These are phyloP conservation scores for Neodiprion virginianus DNA, from an alignment of 1,140 invertebrate species.

Conservation along the genomic window DNA sequence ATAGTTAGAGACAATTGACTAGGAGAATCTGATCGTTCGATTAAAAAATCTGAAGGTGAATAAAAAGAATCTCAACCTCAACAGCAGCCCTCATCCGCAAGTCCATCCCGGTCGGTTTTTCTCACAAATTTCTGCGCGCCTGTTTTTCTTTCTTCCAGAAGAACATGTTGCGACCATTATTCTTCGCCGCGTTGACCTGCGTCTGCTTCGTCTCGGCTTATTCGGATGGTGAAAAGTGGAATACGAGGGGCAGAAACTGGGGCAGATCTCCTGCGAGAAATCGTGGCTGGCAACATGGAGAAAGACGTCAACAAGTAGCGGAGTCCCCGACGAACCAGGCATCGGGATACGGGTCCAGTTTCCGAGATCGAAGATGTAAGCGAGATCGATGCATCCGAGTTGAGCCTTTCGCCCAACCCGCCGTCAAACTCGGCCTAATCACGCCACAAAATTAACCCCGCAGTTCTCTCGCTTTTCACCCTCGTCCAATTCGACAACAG, in stretches of 20 bases:
- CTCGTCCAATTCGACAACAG: slow-evolving; percentile 76
- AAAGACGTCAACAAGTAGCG: background rate
- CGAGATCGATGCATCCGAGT: background rate
- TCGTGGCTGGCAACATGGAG: background rate
- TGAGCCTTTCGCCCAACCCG: too few relatives aligned
- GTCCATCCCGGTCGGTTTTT: too few relatives aligned
- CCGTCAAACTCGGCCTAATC: too few relatives aligned
- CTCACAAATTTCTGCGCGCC: background rate
- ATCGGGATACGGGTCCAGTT: background rate
- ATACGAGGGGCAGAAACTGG: background rate
- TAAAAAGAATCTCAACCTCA: too few relatives aligned
- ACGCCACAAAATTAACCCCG: slow-evolving; percentile 16
- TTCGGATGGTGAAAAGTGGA: background rate
- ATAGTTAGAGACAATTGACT: background rate
- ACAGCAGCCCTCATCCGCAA: too few relatives aligned
- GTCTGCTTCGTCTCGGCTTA: background rate
- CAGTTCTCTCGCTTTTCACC: slow-evolving; percentile 78
- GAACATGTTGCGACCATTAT: background rate
- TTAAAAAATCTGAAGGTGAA: background rate
- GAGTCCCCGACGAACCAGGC: background rate
- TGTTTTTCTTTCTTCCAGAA: background rate
- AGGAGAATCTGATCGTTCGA: background rate
- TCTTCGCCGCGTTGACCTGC: background rate
- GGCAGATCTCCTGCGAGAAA: background rate
- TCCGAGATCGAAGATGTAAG: background rate